phyloP scores from a whole-genome alignment of 2,113 vertebrate species.

The Drymodes brunneopygia region DNA sequence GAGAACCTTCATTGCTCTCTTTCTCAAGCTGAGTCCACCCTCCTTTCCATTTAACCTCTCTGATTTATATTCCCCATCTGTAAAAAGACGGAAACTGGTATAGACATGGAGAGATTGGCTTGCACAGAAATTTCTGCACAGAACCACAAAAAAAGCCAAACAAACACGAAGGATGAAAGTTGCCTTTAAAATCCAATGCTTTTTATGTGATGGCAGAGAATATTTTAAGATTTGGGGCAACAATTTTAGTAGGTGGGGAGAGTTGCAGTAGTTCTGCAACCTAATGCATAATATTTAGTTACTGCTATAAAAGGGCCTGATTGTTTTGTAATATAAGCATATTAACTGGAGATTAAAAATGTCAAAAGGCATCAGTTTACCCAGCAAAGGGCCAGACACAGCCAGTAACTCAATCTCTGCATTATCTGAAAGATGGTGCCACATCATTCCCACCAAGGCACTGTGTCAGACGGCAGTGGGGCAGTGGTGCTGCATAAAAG shows the following conservation, averaged over 20 bases:
- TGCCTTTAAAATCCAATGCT: neutral
- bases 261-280: neutral
- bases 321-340: neutral
- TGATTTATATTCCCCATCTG: slow-evolving; percentile 69
- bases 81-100: slow-evolving; percentile 53
- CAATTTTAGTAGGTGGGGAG: neutral
- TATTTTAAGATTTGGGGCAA: neutral
- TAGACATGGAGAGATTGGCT: neutral
- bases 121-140: neutral
- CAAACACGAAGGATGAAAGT: fast-evolving
- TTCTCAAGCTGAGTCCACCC: slow-evolving; percentile 21
- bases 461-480: neutral
- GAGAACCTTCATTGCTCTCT: slow-evolving; percentile 10
- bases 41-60: slow-evolving; percentile 69
- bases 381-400: neutral
- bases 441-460: neutral
- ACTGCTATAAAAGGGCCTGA: neutral
- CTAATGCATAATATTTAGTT: neutral
- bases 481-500: neutral
- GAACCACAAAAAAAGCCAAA: neutral
- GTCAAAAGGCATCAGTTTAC: neutral
- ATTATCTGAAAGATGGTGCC: neutral
- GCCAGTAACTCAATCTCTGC: neutral
- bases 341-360: neutral
- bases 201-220: neutral